Percentiles rank a stretch among this genome's conserved stretches.
Conservation (phyloP, 2,888 invertebrate genomes). For the Diplazon laetatorius region DNA sequence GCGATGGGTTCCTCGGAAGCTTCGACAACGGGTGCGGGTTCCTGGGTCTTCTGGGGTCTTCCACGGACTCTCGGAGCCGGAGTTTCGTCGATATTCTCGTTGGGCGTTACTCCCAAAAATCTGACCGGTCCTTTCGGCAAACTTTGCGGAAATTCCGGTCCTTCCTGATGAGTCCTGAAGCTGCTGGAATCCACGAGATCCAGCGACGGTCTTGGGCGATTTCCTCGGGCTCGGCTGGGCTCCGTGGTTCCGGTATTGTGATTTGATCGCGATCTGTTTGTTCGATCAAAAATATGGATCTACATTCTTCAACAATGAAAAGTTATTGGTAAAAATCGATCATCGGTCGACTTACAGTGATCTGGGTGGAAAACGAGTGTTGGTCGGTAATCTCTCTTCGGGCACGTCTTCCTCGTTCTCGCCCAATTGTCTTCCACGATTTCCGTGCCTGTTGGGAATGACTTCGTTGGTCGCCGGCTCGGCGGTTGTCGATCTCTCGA, state of each 20-base stretch:
- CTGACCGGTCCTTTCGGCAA: conserved; percentile 84
- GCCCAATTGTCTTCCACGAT: conserved; percentile 83
- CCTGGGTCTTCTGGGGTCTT: conserved; percentile 74
- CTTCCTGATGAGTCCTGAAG: conserved; percentile 88
- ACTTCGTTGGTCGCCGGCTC: conserved; percentile 87
- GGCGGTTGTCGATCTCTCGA: conserved; percentile 85
- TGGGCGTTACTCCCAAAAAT: conserved; percentile 85
- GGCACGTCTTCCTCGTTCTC: conserved; percentile 77
- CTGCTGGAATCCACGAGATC: conserved; percentile 92
- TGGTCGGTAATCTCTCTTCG: conserved; percentile 89
- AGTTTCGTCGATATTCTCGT: conserved; percentile 82
- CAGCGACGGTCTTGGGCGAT: conserved; percentile 87
- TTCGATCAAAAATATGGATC: background rate
- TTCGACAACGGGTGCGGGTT: conserved; percentile 74
- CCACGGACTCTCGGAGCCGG: conserved; percentile 71
- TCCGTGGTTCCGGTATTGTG: conserved; percentile 80
- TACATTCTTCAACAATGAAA: background rate
- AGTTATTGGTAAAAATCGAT: no score
- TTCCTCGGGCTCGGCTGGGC: conserved; percentile 76
- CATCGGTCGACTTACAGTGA: conserved; percentile 61
- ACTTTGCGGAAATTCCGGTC: conserved; percentile 85
- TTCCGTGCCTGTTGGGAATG: conserved; percentile 84
- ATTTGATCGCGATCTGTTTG: conserved; percentile 78
- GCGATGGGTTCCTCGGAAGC: conserved; percentile 69
- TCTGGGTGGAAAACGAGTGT: conserved; percentile 92